A percentile compares a stretch with the other conserved stretches of the same genome.
Evolutionary conservation across 2,888 invertebrate species (phyloP).

Genomic region (Nysson spinosus): DNA sequence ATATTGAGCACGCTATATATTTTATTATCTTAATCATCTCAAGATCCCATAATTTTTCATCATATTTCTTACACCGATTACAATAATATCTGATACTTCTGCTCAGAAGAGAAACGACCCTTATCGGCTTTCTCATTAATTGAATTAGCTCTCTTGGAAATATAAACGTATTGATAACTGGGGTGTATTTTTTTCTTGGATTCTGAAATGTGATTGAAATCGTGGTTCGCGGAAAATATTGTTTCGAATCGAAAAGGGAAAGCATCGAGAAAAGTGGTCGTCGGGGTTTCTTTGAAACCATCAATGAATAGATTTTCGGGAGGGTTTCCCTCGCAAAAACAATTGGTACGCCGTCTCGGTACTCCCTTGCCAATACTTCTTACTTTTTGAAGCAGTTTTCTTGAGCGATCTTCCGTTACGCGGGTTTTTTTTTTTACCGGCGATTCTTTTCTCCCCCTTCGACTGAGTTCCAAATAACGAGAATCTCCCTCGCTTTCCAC

Average conservation of each 20-base stretch:
- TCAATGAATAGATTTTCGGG: conserved; percentile 20
- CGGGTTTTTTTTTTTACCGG: conserved; percentile 12
- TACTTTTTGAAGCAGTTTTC: neutral
- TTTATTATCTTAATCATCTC: too few relatives aligned
- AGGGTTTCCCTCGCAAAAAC: conserved; percentile 26
- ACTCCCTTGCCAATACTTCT: conserved; percentile 10
- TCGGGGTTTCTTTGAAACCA: conserved; percentile 5
- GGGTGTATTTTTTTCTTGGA: neutral
- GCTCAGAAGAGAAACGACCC: too few relatives aligned
- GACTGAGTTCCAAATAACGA: neutral
- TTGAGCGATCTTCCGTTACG: neutral
- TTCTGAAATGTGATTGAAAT: neutral
- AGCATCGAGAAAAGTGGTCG: conserved; percentile 4
- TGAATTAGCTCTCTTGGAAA: too few relatives aligned
- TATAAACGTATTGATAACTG: neutral
- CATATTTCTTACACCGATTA: too few relatives aligned
- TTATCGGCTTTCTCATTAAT: too few relatives aligned
- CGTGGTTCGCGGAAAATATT: too few relatives aligned
- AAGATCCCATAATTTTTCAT: too few relatives aligned
- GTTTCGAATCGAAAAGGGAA: conserved; percentile 23
- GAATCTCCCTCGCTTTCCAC: conserved; percentile 6
- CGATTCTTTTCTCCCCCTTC: neutral
- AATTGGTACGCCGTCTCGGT: conserved; percentile 18
- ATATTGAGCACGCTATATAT: too few relatives aligned
- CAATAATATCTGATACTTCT: too few relatives aligned